Conservation (phyloP, 2,888 invertebrate genomes). For the Lysandra bellargus region DNA sequence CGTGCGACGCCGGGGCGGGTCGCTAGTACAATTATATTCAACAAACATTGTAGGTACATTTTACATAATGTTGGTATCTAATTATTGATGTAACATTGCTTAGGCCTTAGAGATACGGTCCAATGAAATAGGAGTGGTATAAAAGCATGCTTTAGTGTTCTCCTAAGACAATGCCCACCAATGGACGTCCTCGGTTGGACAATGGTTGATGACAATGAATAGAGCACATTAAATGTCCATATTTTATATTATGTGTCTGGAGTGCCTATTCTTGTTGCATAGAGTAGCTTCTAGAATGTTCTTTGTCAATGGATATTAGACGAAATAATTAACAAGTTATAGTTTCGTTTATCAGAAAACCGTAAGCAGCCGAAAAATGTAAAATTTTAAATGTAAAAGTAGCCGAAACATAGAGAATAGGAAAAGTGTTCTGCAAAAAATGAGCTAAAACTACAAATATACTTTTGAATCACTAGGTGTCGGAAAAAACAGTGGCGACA, state of each 20-base stretch:
- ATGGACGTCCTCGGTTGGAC: constrained; percentile 47
- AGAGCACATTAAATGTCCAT: constrained; percentile 34
- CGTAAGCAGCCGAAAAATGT: no score
- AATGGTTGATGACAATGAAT: constrained; percentile 46
- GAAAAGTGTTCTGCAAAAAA: no score
- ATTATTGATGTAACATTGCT: no score
- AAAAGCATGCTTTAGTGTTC: constrained; percentile 48
- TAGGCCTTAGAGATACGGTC: not conserved
- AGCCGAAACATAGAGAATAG: not conserved
- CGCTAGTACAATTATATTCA: no score
- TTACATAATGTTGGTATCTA: not conserved
- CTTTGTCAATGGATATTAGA: not conserved
- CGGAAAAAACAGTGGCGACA: not conserved
- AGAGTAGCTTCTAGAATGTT: not conserved
- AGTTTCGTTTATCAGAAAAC: not conserved
- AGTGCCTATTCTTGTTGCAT: constrained; percentile 10
- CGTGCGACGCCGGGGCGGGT: no score
- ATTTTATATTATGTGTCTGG: constrained; percentile 8
- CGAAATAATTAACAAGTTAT: not conserved
- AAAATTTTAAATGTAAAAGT: not conserved
- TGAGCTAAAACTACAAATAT: not conserved
- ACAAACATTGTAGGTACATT: not conserved
- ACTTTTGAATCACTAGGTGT: no score
- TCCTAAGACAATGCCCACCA: constrained; percentile 48
- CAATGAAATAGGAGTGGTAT: constrained; percentile 40